phyloP scores from a whole-genome alignment of 2,797 vertebrate genomes.

The Anguilla obscura region DNA sequence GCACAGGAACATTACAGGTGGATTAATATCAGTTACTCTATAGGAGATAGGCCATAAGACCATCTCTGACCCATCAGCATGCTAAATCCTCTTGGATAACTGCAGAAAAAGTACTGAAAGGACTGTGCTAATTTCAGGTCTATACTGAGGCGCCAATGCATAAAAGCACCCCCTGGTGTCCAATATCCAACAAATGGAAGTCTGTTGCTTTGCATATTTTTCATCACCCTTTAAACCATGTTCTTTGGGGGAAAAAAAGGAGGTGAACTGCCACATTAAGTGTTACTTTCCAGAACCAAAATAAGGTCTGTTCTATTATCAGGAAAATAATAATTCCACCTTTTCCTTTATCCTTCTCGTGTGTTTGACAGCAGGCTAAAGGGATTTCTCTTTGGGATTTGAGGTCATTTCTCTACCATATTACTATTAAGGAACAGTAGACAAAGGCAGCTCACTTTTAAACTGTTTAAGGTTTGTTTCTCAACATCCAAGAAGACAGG shows the following conservation, averaged over 20 bases:
- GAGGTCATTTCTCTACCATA: too few species aligned
- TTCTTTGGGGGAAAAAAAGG: not conserved
- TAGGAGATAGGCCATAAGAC: not conserved
- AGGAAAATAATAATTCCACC: not conserved
- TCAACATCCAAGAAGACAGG: not conserved
- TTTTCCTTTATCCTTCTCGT: not conserved
- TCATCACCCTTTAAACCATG: not conserved
- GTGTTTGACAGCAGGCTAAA: not conserved
- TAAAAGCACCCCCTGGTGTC: not conserved
- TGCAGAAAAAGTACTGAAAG: too few species aligned
- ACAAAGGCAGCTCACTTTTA: not conserved
- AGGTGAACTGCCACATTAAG: not conserved
- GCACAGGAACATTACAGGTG: not conserved
- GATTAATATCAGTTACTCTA: not conserved
- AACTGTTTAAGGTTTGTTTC: not conserved
- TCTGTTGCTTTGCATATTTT: not conserved
- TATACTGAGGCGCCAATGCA: not conserved
- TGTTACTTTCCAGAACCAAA: not conserved
- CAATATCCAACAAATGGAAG: not conserved
- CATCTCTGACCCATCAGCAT: not conserved
- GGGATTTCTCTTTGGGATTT: not conserved
- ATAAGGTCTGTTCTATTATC: not conserved
- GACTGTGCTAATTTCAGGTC: too few species aligned
- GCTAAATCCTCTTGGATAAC: not conserved
- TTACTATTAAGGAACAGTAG: too few species aligned